Evolutionary conservation across 2,797 vertebrate genomes (phyloP).

Genomic region (Thunnus albacares): DNA sequence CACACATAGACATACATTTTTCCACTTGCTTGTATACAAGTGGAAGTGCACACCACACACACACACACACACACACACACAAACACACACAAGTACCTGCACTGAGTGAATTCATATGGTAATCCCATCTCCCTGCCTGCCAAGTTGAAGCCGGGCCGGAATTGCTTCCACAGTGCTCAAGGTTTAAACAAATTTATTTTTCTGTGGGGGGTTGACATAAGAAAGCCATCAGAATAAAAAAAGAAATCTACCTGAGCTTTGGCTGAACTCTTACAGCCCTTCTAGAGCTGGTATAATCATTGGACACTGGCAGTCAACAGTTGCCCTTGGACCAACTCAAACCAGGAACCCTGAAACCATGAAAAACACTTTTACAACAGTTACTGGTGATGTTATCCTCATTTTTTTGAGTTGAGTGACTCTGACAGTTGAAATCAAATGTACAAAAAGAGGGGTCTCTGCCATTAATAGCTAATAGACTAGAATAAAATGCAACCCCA

Average conservation of each 20-base stretch:
- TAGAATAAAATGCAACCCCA: neutral
- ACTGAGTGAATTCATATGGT: slow-evolving; percentile 78
- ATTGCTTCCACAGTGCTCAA: slow-evolving; percentile 68
- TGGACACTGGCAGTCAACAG: slow-evolving; percentile 11
- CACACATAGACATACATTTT: slow-evolving; percentile 35
- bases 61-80: slow-evolving; percentile 25
- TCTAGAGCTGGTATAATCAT: slow-evolving; percentile 44
- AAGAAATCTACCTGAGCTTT: slow-evolving; percentile 62
- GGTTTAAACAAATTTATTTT: slow-evolving; percentile 77
- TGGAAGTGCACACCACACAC: slow-evolving; percentile 24
- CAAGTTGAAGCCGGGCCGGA: slow-evolving; percentile 69
- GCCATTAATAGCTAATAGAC: neutral
- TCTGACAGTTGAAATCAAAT: no score
- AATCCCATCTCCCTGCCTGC: slow-evolving; percentile 72
- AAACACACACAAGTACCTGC: slow-evolving; percentile 23
- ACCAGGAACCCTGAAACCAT: slow-evolving; percentile 11
- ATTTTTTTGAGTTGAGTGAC: no score
- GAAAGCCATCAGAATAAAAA: slow-evolving; percentile 69
- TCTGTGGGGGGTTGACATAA: slow-evolving; percentile 70
- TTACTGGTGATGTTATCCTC: neutral
- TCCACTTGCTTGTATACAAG: slow-evolving; percentile 46
- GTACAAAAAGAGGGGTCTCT: neutral
- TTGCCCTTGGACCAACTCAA: slow-evolving; percentile 18
- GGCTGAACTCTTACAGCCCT: slow-evolving; percentile 55
- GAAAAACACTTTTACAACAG: neutral